Conservation (phyloP, 2,113 vertebrate species). For the Phoxinus phoxinus region DNA sequence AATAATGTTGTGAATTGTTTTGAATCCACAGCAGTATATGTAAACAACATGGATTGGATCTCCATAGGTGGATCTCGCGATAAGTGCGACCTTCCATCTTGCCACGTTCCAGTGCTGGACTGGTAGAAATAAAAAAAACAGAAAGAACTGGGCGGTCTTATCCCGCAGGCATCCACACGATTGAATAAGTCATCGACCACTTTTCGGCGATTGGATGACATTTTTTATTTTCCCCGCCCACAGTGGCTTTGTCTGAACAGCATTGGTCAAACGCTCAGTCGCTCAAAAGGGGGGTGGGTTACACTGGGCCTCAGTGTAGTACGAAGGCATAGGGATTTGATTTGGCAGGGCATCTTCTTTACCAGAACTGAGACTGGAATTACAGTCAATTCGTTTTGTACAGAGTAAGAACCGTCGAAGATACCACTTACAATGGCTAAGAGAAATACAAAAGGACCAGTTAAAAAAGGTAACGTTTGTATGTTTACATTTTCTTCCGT, state of each 20-base stretch:
- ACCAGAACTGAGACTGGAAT: constrained; percentile 25
- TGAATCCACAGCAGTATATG: background rate
- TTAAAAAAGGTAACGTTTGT: constrained; percentile 63
- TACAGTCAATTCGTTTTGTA: background rate
- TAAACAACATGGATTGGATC: background rate
- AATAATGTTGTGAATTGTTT: background rate
- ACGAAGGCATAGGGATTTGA: constrained; percentile 52
- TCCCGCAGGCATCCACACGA: constrained; percentile 61
- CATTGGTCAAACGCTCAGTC: constrained; percentile 53
- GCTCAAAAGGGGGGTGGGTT: constrained; percentile 52
- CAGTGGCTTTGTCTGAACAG: background rate
- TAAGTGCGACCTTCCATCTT: constrained; percentile 60
- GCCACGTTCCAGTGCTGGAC: constrained; percentile 64
- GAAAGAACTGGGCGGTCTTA: constrained; percentile 50
- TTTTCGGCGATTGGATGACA: constrained; percentile 46
- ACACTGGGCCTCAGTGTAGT: constrained; percentile 38
- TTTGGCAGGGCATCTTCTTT: constrained; percentile 49
- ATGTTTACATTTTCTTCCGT: background rate
- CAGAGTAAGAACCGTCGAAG: background rate
- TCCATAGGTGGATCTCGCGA: constrained; percentile 54
- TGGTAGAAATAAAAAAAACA: constrained; percentile 19
- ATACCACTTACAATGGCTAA: constrained; percentile 55
- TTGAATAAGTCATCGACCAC: constrained; percentile 57
- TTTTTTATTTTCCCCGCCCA: constrained; percentile 42
- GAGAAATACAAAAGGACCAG: constrained; percentile 53